Evolutionary conservation across 2,113 vertebrate genomes (phyloP).

Genomic region (Megaleporinus macrocephalus): DNA sequence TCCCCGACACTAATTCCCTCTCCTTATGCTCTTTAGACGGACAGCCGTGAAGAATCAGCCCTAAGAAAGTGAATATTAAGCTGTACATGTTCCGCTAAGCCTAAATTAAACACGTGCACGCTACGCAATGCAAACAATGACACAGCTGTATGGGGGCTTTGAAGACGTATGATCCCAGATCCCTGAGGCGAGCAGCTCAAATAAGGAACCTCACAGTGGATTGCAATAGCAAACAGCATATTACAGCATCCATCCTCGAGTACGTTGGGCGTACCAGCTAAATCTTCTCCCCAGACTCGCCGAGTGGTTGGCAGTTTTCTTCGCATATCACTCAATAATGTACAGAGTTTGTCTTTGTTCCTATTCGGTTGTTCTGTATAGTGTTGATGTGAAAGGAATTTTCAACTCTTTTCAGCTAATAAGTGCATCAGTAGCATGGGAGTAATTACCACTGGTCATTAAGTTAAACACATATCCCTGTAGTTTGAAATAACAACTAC

Average conservation of each 20-base stretch:
- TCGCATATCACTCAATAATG: too few relatives aligned
- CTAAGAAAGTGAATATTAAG: neutral
- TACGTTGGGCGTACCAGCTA: neutral
- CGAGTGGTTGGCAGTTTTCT: neutral
- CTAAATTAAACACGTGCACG: neutral
- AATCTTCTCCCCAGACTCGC: neutral
- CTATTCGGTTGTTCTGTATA: too few relatives aligned
- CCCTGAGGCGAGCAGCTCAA: neutral
- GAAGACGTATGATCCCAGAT: neutral
- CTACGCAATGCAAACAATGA: neutral
- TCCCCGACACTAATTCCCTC: neutral
- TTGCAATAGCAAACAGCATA: conserved; percentile 5
- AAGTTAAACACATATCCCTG: too few relatives aligned
- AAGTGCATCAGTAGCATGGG: too few relatives aligned
- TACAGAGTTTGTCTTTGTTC: too few relatives aligned
- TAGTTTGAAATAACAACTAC: too few relatives aligned
- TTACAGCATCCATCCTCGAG: neutral
- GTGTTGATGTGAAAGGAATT: neutral
- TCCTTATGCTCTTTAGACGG: neutral
- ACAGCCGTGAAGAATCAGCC: neutral
- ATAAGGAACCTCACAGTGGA: neutral
- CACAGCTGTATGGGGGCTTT: neutral
- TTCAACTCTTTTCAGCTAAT: too few relatives aligned
- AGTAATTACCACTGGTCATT: too few relatives aligned
- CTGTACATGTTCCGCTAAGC: neutral